Percentiles rank a stretch among this genome's conserved stretches.
Conservation (phyloP, 2,797 vertebrate genomes). For the Lacerta viridis region DNA sequence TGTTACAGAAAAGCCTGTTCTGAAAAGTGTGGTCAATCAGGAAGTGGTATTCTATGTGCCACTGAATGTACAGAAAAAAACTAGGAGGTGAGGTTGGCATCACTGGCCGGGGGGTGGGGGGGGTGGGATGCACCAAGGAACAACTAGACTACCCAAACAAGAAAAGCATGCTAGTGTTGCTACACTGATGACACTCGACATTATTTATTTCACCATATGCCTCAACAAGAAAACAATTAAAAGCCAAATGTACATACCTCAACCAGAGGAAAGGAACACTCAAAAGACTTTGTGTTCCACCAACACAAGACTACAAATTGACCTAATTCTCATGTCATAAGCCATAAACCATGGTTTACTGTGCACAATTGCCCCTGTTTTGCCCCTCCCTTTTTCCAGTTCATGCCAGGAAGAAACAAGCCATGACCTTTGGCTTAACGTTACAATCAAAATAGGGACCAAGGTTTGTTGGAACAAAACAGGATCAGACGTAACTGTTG, state of each 20-base stretch:
- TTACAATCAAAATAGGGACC: not conserved
- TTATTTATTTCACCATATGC: conserved; percentile 2
- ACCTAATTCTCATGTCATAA: not conserved
- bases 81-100: not conserved
- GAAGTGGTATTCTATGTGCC: not conserved
- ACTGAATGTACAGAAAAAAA: conserved; percentile 37
- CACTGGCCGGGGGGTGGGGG: conserved; percentile 11
- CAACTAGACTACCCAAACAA: not conserved
- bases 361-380: not conserved
- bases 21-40: not conserved
- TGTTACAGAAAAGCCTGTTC: not conserved
- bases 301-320: not conserved
- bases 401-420: not conserved
- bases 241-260: not conserved
- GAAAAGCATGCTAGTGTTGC: not conserved
- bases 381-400: not conserved
- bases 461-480: not conserved
- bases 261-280: not conserved
- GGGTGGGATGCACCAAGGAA: not conserved
- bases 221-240: not conserved
- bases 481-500: not conserved
- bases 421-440: not conserved
- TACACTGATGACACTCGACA: not conserved
- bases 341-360: not conserved
- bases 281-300: conserved; percentile 2